A percentile compares a stretch with the other conserved stretches of the same genome.
These are phyloP conservation scores for Toxonevra muliebris DNA, from an alignment of 2,888 invertebrate genomes.

Conservation along the genomic window DNA sequence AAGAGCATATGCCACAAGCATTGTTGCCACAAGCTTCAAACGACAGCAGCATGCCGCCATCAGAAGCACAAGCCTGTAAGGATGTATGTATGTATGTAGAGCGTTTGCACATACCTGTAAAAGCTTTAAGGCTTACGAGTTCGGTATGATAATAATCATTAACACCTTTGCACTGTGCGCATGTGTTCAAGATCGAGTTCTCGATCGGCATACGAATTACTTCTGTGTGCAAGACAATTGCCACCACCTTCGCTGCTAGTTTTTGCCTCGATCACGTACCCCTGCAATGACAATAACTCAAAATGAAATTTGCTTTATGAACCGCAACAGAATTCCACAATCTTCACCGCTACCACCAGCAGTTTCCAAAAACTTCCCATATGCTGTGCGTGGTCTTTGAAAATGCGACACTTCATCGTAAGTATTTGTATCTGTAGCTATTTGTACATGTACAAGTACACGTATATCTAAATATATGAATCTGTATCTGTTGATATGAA, in stretches of 20 bases:
- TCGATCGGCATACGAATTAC: too few species aligned
- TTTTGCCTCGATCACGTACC: slow-evolving; percentile 25
- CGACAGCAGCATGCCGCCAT: slow-evolving; percentile 1
- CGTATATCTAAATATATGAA: too few species aligned
- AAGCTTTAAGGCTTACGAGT: too few species aligned
- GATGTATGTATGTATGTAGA: not conserved
- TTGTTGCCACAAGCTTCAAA: slow-evolving; percentile 12
- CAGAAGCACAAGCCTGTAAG: too few species aligned
- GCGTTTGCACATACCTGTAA: too few species aligned
- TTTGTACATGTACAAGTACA: too few species aligned
- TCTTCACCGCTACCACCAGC: slow-evolving; percentile 9
- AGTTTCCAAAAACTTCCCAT: not conserved
- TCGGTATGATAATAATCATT: slow-evolving; percentile 47
- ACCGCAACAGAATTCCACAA: slow-evolving; percentile 52
- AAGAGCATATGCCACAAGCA: slow-evolving; percentile 46
- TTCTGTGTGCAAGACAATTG: too few species aligned
- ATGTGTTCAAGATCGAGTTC: slow-evolving; percentile 6
- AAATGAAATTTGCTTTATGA: slow-evolving; percentile 66
- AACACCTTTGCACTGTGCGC: slow-evolving; percentile 50
- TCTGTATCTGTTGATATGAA: slow-evolving; percentile 56
- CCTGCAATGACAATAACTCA: slow-evolving; percentile 59
- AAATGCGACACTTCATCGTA: slow-evolving; percentile 20
- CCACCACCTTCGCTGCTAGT: slow-evolving; percentile 22
- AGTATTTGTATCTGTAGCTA: too few species aligned
- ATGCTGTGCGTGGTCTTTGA: slow-evolving; percentile 27